Percentiles rank a stretch among this genome's conserved stretches.
These are phyloP conservation scores for Eupeodes latifasciatus DNA, from an alignment of 2,888 invertebrate genomes.

Conservation along the genomic window DNA sequence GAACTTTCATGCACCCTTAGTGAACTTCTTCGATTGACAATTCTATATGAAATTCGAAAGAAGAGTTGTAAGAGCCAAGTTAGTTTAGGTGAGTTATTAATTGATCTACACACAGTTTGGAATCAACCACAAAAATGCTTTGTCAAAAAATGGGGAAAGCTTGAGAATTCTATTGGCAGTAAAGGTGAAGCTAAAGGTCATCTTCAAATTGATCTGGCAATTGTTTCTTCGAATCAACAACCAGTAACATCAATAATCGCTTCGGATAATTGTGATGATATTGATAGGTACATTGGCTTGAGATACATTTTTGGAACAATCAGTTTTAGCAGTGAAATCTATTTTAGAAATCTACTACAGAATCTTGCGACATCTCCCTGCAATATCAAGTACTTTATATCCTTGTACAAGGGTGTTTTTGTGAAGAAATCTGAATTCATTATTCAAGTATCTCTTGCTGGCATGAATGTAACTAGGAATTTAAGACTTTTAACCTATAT, in stretches of 20 bases:
- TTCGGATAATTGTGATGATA: constrained; percentile 86
- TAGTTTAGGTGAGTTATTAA: constrained; percentile 86
- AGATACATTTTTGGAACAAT: background rate
- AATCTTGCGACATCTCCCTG: constrained; percentile 77
- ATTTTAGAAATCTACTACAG: constrained; percentile 79
- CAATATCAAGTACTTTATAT: constrained; percentile 85
- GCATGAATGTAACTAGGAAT: constrained; percentile 78
- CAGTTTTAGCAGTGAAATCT: background rate
- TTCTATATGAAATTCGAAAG: constrained; percentile 87
- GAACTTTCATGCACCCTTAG: constrained; percentile 86
- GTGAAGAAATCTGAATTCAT: constrained; percentile 82
- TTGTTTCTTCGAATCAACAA: constrained; percentile 89
- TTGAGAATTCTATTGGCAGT: constrained; percentile 88
- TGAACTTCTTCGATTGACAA: constrained; percentile 86
- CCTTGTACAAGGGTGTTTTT: constrained; percentile 85
- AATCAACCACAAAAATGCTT: constrained; percentile 91
- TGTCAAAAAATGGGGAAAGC: constrained; percentile 93
- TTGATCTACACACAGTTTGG: constrained; percentile 90
- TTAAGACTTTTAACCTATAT: no score
- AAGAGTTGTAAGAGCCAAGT: constrained; percentile 84
- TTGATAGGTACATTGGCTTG: constrained; percentile 85
- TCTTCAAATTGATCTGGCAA: constrained; percentile 91
- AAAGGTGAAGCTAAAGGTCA: constrained; percentile 87
- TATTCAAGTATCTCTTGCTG: constrained; percentile 81
- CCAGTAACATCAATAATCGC: constrained; percentile 80